Base-by-base conservation (phyloP, 1,140 invertebrate species). In the Scaptomyza graminum region DNA sequence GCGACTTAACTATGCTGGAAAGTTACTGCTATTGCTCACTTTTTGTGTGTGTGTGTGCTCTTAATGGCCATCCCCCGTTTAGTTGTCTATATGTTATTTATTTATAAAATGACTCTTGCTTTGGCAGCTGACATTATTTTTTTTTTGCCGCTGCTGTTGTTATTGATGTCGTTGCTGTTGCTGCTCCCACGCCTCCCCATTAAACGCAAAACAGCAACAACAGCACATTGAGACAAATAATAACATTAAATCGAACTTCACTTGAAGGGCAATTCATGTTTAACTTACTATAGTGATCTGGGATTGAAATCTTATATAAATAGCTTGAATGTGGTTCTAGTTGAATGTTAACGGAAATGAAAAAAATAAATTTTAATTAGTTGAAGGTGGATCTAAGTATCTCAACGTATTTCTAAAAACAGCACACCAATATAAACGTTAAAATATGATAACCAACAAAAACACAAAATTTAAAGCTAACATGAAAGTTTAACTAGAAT, bases 81-180 rank as follows among this genome's bases (percentile, higher is more conserved):
- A 68, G 82, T 81, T 78, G 78, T 76, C 82, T 76, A 78, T 82
- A 87, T 81, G 78, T 76, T 88, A 76, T 87, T 85, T 85, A 87
- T 81, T 81, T 73, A 77, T 78, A 69, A 81, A 82, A 62, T 67
- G 67, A 54, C 70, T 78, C 60, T 57, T 31, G 57, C 73, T 47
- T 60, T 71, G 46, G 41, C 77, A 64, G 69, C 62, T 55, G 78
- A 77, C 63, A 87, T 87, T 87, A 70, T 68, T 77, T 77, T 71
- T 74, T 78, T 44, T 61, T 34, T 47, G 66, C 25, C 50, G 13
- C 34, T 34, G 31, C 31, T 34, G 7, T 34, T 34, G 18, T 2
- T 22, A 2, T 22, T 22, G 0, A 22, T 31, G 62, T 43, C 13
- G 22, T 28, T 44, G 43, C 13, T 44, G 22, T 7, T 39, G 28